Conservation (phyloP, 2,113 vertebrate species). For the Ramphastos sulfuratus region DNA sequence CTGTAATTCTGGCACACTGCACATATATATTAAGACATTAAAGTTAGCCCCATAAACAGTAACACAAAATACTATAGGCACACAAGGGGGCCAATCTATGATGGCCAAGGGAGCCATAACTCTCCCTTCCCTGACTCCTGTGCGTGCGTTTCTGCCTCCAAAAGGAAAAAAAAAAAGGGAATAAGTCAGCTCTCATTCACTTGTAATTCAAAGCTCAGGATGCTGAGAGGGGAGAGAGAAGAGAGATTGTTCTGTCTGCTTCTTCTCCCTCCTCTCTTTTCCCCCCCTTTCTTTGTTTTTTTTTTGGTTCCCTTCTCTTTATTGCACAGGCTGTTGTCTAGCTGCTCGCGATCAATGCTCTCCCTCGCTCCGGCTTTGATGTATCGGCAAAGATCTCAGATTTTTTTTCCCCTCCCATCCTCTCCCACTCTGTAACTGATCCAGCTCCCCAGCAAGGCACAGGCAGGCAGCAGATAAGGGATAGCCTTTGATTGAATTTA, state of each 20-base stretch:
- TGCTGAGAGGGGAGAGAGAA: constrained; percentile 37
- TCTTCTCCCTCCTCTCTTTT: neutral
- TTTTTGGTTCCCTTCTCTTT: neutral
- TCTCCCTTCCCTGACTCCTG: constrained; percentile 29
- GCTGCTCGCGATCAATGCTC: constrained; percentile 32
- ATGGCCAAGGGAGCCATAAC: constrained; percentile 47
- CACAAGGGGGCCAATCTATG: constrained; percentile 25
- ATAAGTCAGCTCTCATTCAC: constrained; percentile 58
- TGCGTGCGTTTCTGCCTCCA: neutral
- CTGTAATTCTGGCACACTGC: constrained; percentile 56
- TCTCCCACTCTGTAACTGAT: neutral
- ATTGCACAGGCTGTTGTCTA: constrained; percentile 24
- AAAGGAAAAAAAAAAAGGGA: neutral
- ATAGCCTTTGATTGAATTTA: constrained; percentile 65
- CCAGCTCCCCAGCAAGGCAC: constrained; percentile 10
- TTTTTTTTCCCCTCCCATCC: constrained; percentile 8
- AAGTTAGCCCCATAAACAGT: constrained; percentile 69
- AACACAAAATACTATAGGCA: constrained; percentile 48
- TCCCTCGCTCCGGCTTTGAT: constrained; percentile 32
- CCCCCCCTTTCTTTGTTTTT: no score
- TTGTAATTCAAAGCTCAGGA: constrained; percentile 56
- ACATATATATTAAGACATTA: constrained; percentile 71
- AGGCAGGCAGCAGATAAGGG: constrained; percentile 45
- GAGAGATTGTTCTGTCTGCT: constrained; percentile 10
- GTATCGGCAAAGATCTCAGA: constrained; percentile 42